A percentile compares a stretch with the other conserved stretches of the same genome.
Conservation (phyloP, 2,797 vertebrate species). For the Basileuterus tristriatus region DNA sequence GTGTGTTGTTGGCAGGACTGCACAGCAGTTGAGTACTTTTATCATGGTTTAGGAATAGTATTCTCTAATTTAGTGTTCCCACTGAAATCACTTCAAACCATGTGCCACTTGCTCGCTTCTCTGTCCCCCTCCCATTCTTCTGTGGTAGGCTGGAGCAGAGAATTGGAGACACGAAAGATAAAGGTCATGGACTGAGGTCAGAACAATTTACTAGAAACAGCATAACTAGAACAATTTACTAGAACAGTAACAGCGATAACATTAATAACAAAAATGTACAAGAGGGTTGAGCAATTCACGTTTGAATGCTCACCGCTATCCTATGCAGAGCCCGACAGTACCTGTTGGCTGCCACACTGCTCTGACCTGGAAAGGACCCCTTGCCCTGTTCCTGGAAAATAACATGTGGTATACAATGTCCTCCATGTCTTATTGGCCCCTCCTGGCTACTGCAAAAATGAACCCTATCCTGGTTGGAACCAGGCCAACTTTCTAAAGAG, state of each 20-base stretch:
- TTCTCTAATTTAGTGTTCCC: background rate
- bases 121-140: background rate
- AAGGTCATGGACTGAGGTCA: background rate
- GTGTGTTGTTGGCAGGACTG: background rate
- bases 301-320: background rate
- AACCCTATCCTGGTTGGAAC: background rate
- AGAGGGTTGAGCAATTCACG: background rate
- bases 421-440: background rate
- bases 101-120: accelerated
- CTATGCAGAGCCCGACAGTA: accelerated
- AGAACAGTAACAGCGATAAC: background rate
- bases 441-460: background rate
- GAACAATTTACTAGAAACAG: background rate
- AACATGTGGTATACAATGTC: background rate
- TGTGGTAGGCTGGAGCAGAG: background rate
- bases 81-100: background rate
- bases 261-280: background rate
- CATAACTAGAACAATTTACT: background rate
- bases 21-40: background rate
- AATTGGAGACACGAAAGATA: background rate
- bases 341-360: too few species aligned
- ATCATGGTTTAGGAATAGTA: background rate
- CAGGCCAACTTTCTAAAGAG: background rate
- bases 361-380: background rate
- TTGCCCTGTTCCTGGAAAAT: background rate